These are phyloP conservation scores for Hyposoter dolosus DNA, from an alignment of 2,888 invertebrate genomes.

Conservation along the genomic window DNA sequence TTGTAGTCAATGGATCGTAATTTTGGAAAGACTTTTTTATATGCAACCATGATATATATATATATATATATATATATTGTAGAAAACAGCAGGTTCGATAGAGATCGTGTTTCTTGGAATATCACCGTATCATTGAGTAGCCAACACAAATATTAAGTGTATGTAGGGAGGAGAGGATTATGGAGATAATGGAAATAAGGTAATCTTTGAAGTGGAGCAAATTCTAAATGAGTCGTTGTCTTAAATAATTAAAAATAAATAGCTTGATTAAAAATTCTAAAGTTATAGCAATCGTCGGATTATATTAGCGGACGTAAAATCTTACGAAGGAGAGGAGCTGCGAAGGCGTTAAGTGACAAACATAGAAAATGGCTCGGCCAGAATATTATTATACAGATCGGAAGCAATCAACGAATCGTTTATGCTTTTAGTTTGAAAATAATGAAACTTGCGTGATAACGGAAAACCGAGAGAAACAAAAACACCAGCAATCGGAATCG, in stretches of 20 bases:
- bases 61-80: constrained; percentile 44
- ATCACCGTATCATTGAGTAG: constrained; percentile 58
- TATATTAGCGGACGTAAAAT: constrained; percentile 57
- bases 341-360: constrained; percentile 18
- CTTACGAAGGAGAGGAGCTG: constrained; percentile 48
- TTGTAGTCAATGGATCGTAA: constrained; percentile 19
- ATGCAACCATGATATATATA: constrained; percentile 26
- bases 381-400: constrained; percentile 70
- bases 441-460: constrained; percentile 19
- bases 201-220: constrained; percentile 48
- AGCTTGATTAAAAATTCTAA: constrained; percentile 50
- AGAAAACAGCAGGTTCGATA: constrained; percentile 30
- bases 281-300: constrained; percentile 56
- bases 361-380: constrained; percentile 25
- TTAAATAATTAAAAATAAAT: constrained; percentile 23
- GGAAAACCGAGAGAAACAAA: constrained; percentile 14
- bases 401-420: constrained; percentile 76
- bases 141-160: constrained; percentile 55
- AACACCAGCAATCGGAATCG: neutral
- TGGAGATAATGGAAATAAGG: constrained; percentile 17
- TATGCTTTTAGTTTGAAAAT: constrained; percentile 40
- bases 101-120: constrained; percentile 64
- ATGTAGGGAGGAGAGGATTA: constrained; percentile 35
- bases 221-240: constrained; percentile 63
- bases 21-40: constrained; percentile 14